Conservation (phyloP, 2,113 vertebrate species). For the Entelurus aequoreus region DNA sequence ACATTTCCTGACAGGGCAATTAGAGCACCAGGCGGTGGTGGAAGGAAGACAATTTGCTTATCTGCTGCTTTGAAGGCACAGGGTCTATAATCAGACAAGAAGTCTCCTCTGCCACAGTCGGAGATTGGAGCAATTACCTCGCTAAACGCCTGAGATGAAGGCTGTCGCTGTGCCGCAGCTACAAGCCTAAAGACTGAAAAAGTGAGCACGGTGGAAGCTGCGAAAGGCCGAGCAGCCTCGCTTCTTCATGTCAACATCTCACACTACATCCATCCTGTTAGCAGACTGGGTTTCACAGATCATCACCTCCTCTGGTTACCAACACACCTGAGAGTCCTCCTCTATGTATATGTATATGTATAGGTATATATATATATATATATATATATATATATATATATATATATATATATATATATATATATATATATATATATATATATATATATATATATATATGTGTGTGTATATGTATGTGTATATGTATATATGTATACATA, state of each 20-base stretch:
- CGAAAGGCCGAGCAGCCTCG: constrained; percentile 51
- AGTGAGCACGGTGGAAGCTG: constrained; percentile 37
- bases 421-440: no score
- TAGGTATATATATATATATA: no score
- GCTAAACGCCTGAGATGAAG: constrained; percentile 42
- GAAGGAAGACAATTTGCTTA: constrained; percentile 9
- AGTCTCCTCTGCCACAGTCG: constrained; percentile 30
- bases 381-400: no score
- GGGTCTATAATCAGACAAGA: constrained; percentile 39
- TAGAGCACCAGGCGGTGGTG: constrained; percentile 29
- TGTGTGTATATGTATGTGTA: no score
- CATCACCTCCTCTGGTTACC: constrained; percentile 50
- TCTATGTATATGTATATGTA: no score
- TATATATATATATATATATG: no score
- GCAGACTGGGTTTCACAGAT: constrained; percentile 59
- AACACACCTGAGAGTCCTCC: constrained; percentile 38
- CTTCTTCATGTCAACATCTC: constrained; percentile 55
- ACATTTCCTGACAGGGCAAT: constrained; percentile 54
- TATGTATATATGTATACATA: no score
- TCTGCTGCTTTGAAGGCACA: constrained; percentile 38
- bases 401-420: no score
- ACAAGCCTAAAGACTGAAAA: constrained; percentile 38
- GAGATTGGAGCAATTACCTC: constrained; percentile 50
- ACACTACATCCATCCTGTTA: constrained; percentile 62
- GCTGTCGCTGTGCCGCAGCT: constrained; percentile 25